Conservation (phyloP, 1,140 invertebrate species). For the Tigriopus japonicus region DNA sequence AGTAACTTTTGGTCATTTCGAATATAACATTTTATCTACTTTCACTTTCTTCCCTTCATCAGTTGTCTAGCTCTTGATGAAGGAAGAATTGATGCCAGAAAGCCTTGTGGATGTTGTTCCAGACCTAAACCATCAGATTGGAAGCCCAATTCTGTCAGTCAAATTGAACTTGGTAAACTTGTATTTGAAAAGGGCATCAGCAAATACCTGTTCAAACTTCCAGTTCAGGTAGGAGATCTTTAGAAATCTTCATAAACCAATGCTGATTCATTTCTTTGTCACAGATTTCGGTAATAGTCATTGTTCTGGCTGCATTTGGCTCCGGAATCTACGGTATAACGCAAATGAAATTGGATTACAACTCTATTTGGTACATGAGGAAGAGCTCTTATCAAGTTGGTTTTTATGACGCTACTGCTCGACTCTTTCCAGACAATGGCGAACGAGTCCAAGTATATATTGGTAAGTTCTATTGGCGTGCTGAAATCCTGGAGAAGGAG, state of each 20-base stretch:
- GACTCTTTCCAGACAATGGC: conserved; percentile 31
- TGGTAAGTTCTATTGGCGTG: conserved; percentile 17
- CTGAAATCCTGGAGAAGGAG: too few species aligned
- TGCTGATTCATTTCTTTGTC: not conserved
- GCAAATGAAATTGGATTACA: conserved; percentile 31
- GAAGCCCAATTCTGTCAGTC: conserved; percentile 28
- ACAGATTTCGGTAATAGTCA: conserved; percentile 25
- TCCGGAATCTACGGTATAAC: conserved; percentile 25
- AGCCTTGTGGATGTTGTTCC: conserved; percentile 24
- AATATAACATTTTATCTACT: too few species aligned
- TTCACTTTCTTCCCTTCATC: too few species aligned
- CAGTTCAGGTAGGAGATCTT: conserved; percentile 24
- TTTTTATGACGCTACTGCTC: conserved; percentile 26
- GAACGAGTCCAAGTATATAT: conserved; percentile 30
- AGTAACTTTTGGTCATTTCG: conserved; percentile 25
- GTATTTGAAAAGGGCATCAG: conserved; percentile 30
- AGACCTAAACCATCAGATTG: conserved; percentile 23
- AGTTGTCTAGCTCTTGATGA: conserved; percentile 31
- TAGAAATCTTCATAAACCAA: not conserved
- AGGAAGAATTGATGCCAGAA: conserved; percentile 23
- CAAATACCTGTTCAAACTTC: conserved; percentile 26
- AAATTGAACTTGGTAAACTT: conserved; percentile 26
- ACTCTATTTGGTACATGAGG: conserved; percentile 32
- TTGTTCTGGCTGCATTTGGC: conserved; percentile 20
- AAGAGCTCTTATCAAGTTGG: conserved; percentile 27